These are phyloP conservation scores for Myripristis jacobus DNA, from an alignment of 2,797 vertebrate species.

Conservation along the genomic window DNA sequence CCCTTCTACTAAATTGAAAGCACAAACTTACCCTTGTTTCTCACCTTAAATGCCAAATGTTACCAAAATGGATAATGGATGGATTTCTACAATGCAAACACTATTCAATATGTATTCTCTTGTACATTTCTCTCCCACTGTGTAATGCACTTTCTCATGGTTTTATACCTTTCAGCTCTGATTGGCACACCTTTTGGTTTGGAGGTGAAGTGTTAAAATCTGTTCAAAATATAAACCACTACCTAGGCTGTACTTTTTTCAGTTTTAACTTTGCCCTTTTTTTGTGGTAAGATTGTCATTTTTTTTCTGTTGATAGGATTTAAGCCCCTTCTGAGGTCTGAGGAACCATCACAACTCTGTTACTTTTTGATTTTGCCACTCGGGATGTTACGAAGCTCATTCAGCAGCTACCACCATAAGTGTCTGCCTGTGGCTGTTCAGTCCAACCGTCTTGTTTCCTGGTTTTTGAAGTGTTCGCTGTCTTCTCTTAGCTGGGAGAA, in stretches of 20 bases:
- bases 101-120: slow-evolving; percentile 62
- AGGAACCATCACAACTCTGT: slow-evolving; percentile 36
- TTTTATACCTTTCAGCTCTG: slow-evolving; percentile 69
- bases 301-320: slow-evolving; percentile 40
- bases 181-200: slow-evolving; percentile 62
- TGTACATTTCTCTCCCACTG: slow-evolving; percentile 69
- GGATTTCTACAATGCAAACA: slow-evolving; percentile 69
- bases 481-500: slow-evolving; percentile 36
- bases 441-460: slow-evolving; percentile 41
- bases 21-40: slow-evolving; percentile 76
- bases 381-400: slow-evolving; percentile 53
- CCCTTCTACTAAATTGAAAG: slow-evolving; percentile 72
- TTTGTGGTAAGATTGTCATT: slow-evolving; percentile 18
- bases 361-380: slow-evolving; percentile 62
- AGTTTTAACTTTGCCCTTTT: neutral
- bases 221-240: slow-evolving; percentile 78
- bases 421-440: slow-evolving; percentile 53
- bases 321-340: slow-evolving; percentile 31
- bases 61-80: too few species aligned
- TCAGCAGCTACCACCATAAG: slow-evolving; percentile 43
- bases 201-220: slow-evolving; percentile 53
- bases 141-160: slow-evolving; percentile 82
- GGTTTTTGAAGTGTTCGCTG: slow-evolving; percentile 43
- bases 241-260: slow-evolving; percentile 50
- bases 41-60: slow-evolving; percentile 80